Evolutionary conservation across 2,888 invertebrate species (phyloP).

Genomic region (Ametastegia equiseti): DNA sequence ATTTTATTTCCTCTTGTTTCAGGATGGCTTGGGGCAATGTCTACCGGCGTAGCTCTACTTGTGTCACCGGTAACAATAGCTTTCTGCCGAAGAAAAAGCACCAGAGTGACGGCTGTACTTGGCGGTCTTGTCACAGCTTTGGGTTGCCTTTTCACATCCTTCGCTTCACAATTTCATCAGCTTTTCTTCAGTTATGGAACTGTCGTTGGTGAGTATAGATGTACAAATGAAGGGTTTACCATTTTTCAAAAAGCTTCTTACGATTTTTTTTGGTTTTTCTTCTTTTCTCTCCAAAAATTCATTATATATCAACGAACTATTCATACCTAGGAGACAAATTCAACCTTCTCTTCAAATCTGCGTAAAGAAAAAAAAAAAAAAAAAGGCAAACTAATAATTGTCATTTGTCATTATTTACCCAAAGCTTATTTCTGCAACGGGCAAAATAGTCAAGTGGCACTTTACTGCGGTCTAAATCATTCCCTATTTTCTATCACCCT

Average conservation of each 20-base stretch:
- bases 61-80: slow-evolving; percentile 91
- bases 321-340: no score
- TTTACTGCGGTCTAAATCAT: slow-evolving; percentile 33
- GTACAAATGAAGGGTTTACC: neutral
- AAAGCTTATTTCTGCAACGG: neutral
- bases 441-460: neutral
- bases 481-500: slow-evolving; percentile 23
- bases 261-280: no score
- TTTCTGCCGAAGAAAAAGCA: slow-evolving; percentile 90
- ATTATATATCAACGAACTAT: no score
- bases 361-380: neutral
- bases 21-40: slow-evolving; percentile 91
- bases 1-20: slow-evolving; percentile 73
- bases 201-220: slow-evolving; percentile 76
- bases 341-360: no score
- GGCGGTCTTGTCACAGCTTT: slow-evolving; percentile 91
- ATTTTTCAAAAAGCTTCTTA: neutral
- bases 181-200: slow-evolving; percentile 90
- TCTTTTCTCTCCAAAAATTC: neutral
- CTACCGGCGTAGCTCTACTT: slow-evolving; percentile 87
- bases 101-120: slow-evolving; percentile 91
- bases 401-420: neutral
- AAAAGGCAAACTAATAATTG: neutral
- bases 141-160: slow-evolving; percentile 93
- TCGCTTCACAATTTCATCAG: slow-evolving; percentile 93